These are phyloP conservation scores for Platyura marginata DNA, from an alignment of 1,140 invertebrate genomes.

Conservation along the genomic window DNA sequence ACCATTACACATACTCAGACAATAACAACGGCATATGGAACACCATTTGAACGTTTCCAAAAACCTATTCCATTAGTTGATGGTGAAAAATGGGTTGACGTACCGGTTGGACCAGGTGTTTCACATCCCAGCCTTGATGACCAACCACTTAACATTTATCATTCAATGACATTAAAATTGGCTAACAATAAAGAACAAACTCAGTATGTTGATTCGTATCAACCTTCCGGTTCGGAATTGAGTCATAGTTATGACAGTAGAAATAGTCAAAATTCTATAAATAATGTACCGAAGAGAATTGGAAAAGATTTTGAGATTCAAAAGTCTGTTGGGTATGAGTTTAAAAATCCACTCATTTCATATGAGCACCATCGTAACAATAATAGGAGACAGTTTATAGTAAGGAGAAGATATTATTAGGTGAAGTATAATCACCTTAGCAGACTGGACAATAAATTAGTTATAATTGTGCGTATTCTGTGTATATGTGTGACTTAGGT, in stretches of 20 bases:
- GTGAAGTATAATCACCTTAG: no score
- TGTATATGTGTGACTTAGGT: no score
- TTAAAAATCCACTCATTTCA: background rate
- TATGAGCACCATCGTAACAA: no score
- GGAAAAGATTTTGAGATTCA: background rate
- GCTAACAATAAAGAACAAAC: background rate
- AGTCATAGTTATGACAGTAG: no score
- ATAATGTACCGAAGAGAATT: background rate
- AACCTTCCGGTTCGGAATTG: no score
- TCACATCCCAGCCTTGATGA: background rate
- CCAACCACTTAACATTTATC: background rate
- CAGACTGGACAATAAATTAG: no score
- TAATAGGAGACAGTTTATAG: no score
- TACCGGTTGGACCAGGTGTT: background rate
- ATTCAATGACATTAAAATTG: background rate
- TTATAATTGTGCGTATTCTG: no score
- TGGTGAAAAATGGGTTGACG: background rate
- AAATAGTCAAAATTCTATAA: no score
- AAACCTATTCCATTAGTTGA: background rate
- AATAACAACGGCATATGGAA: conserved; percentile 17
- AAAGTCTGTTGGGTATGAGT: background rate
- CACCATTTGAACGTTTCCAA: background rate
- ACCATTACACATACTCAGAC: conserved; percentile 21
- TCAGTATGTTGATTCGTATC: no score
- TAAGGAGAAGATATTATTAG: no score